Conservation (phyloP, 2,888 invertebrate genomes). For the Stegophylla sp. region DNA sequence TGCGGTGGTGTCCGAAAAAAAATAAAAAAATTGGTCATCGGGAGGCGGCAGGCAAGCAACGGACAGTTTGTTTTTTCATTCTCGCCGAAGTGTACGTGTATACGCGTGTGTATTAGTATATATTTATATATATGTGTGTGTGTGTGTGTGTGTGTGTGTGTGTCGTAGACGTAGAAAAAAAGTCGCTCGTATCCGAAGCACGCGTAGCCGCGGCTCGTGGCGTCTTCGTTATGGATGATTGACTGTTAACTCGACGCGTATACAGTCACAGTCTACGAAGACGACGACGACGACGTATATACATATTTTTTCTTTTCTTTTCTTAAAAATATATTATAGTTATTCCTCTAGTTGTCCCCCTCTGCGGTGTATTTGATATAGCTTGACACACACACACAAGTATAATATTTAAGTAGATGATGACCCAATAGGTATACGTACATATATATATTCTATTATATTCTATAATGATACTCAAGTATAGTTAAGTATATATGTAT, state of each 20-base stretch:
- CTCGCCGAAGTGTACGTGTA: neutral
- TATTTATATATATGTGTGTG: neutral
- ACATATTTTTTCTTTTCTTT: neutral
- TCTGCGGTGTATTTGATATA: neutral
- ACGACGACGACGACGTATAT: neutral
- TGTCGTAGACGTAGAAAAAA: neutral
- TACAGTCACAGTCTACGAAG: neutral
- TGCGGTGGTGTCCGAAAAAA: slow-evolving; percentile 22
- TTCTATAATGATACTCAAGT: too few species aligned
- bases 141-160: neutral
- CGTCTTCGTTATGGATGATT: slow-evolving; percentile 51
- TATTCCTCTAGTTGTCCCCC: neutral
- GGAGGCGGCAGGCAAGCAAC: neutral
- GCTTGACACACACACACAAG: neutral
- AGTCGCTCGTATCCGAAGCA: slow-evolving; percentile 11
- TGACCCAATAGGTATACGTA: neutral
- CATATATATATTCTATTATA: too few species aligned
- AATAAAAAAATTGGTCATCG: slow-evolving; percentile 51
- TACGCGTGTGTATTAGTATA: too few species aligned
- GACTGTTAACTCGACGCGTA: slow-evolving; percentile 50
- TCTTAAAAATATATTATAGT: neutral
- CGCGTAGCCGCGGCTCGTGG: slow-evolving; percentile 52
- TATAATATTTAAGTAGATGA: too few species aligned
- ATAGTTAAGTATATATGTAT: too few species aligned
- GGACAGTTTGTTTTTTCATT: slow-evolving; percentile 52